Evolutionary conservation across 2,113 vertebrate genomes (phyloP), one percentile per base, ranked within the genome.

Genomic region (Daphoenositta chrysoptera): DNA sequence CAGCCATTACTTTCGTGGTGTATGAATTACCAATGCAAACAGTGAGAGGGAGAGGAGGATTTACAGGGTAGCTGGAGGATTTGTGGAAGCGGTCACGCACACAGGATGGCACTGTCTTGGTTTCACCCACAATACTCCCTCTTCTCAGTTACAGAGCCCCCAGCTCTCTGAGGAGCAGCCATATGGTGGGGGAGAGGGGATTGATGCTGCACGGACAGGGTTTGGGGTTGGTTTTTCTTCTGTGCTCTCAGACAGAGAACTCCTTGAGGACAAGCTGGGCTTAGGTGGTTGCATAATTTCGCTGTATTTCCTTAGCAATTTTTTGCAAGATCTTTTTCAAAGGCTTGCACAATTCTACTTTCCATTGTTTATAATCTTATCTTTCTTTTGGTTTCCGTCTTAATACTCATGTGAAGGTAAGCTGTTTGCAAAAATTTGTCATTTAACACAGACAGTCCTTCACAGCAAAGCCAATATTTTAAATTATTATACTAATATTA

Each of bases 271-370:
- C 57, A 94, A 61, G 50, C 27, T 70, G 26, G 79, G 50, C 85
- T 88, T 78, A 56, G 21, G 24, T 56, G 33, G 56, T 83, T 93
- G 72, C 39, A 56, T 60, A 73, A 88, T 76, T 92, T 86, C 28
- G 8, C 22, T 71, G 0, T 54, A 40, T 83, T 93, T 94, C 82
- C 63, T 54, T 79, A 54, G 65, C 2, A 12, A 40, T 63, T 85
- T 68, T 93, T 94, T 92, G 40, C 57, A 93, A 82, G 69, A 64
- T 53, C 53, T 21, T 90, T 91, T 87, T 87, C 81, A 89, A 90
- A 72, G 39, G 27, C n/a, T 87, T 81, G 20, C 28, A 76, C n/a
- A 72, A 31, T 80, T 94, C 40, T 57, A 4, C 45, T 85, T 66
- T 44, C 35, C 42, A 66, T 76, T 39, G n/a, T 60, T 91, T 80